Evolutionary conservation across 2,888 invertebrate species (phyloP).

Genomic region (Lepidocyrtoides sp.): DNA sequence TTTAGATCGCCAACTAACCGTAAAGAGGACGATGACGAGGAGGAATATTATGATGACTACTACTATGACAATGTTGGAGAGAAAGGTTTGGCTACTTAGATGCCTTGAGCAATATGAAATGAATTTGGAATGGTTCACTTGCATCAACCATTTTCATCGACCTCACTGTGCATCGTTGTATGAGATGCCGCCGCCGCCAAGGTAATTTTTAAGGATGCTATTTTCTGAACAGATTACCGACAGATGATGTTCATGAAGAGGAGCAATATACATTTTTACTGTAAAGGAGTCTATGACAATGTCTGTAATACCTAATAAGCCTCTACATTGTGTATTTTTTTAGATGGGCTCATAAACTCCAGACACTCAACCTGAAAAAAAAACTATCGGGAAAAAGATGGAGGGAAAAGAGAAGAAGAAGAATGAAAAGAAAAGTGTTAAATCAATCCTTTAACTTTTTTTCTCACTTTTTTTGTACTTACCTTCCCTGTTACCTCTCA

Average conservation of each 20-base stretch:
- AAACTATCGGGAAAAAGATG: too few relatives aligned
- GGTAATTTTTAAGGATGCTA: conserved; percentile 32
- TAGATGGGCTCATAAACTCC: conserved; percentile 32
- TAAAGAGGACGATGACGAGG: conserved; percentile 21
- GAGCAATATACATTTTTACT: background rate
- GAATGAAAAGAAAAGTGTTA: conserved; percentile 49
- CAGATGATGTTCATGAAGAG: background rate
- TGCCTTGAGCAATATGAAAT: too few relatives aligned
- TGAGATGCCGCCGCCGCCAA: background rate
- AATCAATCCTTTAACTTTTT: conserved; percentile 57
- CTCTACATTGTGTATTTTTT: background rate
- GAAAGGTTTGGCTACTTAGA: background rate
- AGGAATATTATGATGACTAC: too few relatives aligned
- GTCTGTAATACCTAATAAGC: too few relatives aligned
- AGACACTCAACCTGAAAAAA: conserved; percentile 23
- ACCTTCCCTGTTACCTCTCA: background rate
- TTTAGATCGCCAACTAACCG: conserved; percentile 1
- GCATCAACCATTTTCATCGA: too few relatives aligned
- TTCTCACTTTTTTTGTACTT: background rate
- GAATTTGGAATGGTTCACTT: too few relatives aligned
- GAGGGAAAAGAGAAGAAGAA: background rate
- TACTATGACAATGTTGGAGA: background rate
- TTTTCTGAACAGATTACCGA: conserved; percentile 61
- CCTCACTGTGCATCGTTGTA: background rate
- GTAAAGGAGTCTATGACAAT: background rate